These are phyloP conservation scores for Pteria penguin DNA, from an alignment of 2,888 invertebrate species.

Conservation along the genomic window DNA sequence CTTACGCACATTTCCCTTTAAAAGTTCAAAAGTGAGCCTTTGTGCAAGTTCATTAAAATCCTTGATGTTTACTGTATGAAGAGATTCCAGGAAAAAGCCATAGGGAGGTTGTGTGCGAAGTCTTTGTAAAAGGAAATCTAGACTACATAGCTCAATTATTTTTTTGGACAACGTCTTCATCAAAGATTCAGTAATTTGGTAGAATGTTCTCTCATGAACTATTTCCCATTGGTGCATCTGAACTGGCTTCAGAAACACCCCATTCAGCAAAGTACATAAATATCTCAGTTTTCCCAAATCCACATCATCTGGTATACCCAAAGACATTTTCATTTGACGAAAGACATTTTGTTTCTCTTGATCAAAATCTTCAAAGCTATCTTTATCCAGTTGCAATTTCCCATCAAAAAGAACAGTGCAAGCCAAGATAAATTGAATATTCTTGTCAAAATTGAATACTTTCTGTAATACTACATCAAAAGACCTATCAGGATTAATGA, in stretches of 20 bases:
- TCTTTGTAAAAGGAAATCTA: slow-evolving; percentile 44
- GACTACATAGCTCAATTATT: slow-evolving; percentile 40
- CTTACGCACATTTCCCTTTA: slow-evolving; percentile 44
- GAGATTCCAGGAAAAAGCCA: slow-evolving; percentile 22
- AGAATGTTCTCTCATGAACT: slow-evolving; percentile 46
- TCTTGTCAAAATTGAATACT: slow-evolving; percentile 49
- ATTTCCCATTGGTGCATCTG: slow-evolving; percentile 43
- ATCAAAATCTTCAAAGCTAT: slow-evolving; percentile 44
- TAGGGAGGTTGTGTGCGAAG: slow-evolving; percentile 32
- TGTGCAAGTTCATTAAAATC: slow-evolving; percentile 35
- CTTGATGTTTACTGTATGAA: slow-evolving; percentile 24
- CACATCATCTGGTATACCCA: slow-evolving; percentile 44
- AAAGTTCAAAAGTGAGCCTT: slow-evolving; percentile 45
- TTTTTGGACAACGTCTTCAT: slow-evolving; percentile 32
- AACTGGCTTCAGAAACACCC: slow-evolving; percentile 48
- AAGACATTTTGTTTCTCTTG: slow-evolving; percentile 43
- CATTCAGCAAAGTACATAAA: slow-evolving; percentile 48
- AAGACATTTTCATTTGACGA: slow-evolving; percentile 38
- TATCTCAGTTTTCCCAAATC: slow-evolving; percentile 47
- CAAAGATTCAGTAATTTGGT: slow-evolving; percentile 44
- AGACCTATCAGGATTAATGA: slow-evolving; percentile 44
- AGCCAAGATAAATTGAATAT: slow-evolving; percentile 46
- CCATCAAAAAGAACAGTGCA: slow-evolving; percentile 50
- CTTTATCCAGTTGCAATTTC: slow-evolving; percentile 47
- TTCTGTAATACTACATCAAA: slow-evolving; percentile 48